Conservation (phyloP, 2,888 invertebrate species). For the Scrobipalpa atriplicella region DNA sequence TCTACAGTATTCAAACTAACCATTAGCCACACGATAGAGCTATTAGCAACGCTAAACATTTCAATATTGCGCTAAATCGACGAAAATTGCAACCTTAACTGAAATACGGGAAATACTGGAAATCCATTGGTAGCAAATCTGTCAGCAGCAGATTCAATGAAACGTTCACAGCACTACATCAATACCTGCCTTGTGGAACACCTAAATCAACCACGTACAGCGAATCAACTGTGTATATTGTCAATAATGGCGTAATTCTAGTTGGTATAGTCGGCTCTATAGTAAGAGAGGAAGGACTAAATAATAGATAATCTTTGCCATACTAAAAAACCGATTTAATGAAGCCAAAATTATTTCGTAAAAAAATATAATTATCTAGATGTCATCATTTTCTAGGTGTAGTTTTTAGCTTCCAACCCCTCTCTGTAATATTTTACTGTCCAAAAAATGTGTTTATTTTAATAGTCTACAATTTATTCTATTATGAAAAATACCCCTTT, state of each 20-base stretch:
- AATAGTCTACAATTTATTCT: too few relatives aligned
- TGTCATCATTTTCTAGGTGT: too few relatives aligned
- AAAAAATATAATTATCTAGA: too few relatives aligned
- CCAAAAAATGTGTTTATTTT: too few relatives aligned
- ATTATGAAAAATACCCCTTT: too few relatives aligned
- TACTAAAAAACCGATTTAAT: too few relatives aligned
- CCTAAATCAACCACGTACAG: slow-evolving; percentile 3
- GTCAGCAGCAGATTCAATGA: slow-evolving; percentile 9
- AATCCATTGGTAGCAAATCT: slow-evolving; percentile 8
- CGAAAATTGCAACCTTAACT: not conserved
- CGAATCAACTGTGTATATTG: slow-evolving; percentile 16
- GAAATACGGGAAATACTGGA: not conserved
- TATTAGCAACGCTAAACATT: slow-evolving; percentile 3
- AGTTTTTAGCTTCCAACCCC: too few relatives aligned
- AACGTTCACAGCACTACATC: not conserved
- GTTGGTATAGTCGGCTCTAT: not conserved
- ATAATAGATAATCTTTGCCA: too few relatives aligned
- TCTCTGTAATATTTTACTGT: too few relatives aligned
- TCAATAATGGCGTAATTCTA: slow-evolving; percentile 14
- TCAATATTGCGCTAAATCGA: not conserved
- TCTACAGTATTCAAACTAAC: not conserved
- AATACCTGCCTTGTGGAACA: slow-evolving; percentile 2
- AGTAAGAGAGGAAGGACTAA: too few relatives aligned
- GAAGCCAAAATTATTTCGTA: too few relatives aligned
- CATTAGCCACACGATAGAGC: not conserved